Evolutionary conservation across 2,797 vertebrate genomes (phyloP).

Genomic region (Neosalanx taihuensis): DNA sequence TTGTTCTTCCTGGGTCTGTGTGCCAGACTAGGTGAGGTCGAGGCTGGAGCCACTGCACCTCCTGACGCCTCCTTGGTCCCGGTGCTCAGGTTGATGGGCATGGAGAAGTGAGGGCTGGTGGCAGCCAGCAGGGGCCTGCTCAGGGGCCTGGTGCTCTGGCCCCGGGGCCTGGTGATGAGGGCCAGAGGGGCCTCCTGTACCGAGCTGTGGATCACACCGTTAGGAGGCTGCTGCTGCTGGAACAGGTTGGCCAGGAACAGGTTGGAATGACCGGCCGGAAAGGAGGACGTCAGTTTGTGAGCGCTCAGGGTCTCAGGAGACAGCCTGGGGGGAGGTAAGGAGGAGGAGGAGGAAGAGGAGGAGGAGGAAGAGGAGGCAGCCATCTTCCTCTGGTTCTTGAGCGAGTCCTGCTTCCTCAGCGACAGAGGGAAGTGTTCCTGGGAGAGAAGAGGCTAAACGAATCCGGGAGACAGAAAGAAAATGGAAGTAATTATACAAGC

Average conservation of each 20-base stretch:
- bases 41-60: slow-evolving; percentile 57
- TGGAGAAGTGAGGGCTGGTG: slow-evolving; percentile 67
- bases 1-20: slow-evolving; percentile 74
- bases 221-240: slow-evolving; percentile 74
- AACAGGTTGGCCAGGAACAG: slow-evolving; percentile 83
- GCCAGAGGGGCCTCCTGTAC: slow-evolving; percentile 91
- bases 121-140: slow-evolving; percentile 68
- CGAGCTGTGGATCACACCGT: slow-evolving; percentile 77
- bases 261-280: slow-evolving; percentile 81
- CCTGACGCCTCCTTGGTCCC: slow-evolving; percentile 69
- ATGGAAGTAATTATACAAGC: slow-evolving; percentile 58
- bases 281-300: slow-evolving; percentile 66
- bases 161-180: slow-evolving; percentile 84
- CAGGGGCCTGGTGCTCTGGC: slow-evolving; percentile 64
- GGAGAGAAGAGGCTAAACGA: slow-evolving; percentile 60
- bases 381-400: slow-evolving; percentile 78
- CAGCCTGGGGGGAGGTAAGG: slow-evolving; percentile 71
- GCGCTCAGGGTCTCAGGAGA: slow-evolving; percentile 70
- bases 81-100: slow-evolving; percentile 82
- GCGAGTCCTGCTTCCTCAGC: slow-evolving; percentile 75
- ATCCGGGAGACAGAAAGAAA: slow-evolving; percentile 18
- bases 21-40: slow-evolving; percentile 68
- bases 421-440: slow-evolving; percentile 80
- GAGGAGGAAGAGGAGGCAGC: slow-evolving; percentile 63
- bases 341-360: slow-evolving; percentile 59